phyloP scores from a whole-genome alignment of 2,888 invertebrate species.

The Ecdyonurus torrentis region DNA sequence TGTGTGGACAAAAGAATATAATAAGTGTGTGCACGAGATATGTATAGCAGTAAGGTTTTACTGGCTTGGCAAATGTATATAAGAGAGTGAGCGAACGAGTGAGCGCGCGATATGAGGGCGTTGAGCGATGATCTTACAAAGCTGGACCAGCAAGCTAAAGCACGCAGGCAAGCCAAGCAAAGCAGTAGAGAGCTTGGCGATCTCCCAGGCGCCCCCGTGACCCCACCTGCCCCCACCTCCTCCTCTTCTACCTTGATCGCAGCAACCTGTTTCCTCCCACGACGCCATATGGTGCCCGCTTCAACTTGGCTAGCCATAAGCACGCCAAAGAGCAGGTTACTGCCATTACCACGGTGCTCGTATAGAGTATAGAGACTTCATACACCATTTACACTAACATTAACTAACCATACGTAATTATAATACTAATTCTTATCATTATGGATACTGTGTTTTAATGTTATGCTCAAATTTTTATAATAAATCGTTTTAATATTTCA shows the following conservation, averaged over 20 bases:
- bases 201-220: slow-evolving; percentile 2
- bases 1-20: neutral
- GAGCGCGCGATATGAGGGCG: neutral
- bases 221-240: neutral
- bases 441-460: too few species aligned
- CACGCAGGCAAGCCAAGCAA: neutral
- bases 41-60: neutral
- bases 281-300: neutral
- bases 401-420: too few species aligned
- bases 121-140: neutral
- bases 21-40: neutral
- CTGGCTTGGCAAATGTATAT: neutral
- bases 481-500: too few species aligned
- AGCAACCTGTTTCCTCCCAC: slow-evolving; percentile 3
- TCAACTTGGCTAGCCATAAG: neutral
- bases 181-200: neutral
- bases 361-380: too few species aligned
- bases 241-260: neutral
- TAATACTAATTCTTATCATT: too few species aligned
- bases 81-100: neutral
- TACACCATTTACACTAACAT: too few species aligned
- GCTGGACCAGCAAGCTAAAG: neutral
- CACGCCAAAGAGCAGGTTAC: neutral
- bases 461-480: too few species aligned
- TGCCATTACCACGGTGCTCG: too few species aligned